These are phyloP conservation scores for Etheostoma cragini DNA, from an alignment of 2,113 vertebrate species.

Conservation along the genomic window DNA sequence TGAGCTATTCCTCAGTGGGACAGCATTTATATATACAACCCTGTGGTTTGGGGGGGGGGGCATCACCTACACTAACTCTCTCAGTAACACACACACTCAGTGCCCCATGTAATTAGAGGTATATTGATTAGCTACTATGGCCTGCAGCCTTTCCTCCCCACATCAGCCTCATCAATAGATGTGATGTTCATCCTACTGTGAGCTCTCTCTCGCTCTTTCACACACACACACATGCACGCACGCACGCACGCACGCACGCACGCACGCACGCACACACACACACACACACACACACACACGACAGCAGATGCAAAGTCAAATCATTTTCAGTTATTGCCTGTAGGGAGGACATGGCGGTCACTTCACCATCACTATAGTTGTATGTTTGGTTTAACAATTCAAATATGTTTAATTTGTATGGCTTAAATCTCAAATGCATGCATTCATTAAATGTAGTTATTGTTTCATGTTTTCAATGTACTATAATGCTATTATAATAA, in stretches of 20 bases:
- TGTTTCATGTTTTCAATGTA: background rate
- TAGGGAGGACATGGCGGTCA: conserved; percentile 66
- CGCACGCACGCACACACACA: conserved; percentile 24
- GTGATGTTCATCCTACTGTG: conserved; percentile 79
- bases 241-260: conserved; percentile 5
- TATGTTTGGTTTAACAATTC: background rate
- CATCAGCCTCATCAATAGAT: conserved; percentile 85
- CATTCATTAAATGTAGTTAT: background rate
- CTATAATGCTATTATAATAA: background rate
- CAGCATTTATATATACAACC: conserved; percentile 80
- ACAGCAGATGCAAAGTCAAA: conserved; percentile 50
- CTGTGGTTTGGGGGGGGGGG: conserved; percentile 56
- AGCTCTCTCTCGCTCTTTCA: background rate
- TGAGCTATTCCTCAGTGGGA: conserved; percentile 52
- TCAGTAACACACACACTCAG: conserved; percentile 48
- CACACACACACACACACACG: conserved; percentile 7
- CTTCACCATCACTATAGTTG: conserved; percentile 20
- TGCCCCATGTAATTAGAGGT: conserved; percentile 78
- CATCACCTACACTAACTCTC: conserved; percentile 16
- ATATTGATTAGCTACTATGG: conserved; percentile 81
- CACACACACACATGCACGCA: conserved; percentile 18
- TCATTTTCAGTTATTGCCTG: conserved; percentile 62
- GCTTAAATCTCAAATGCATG: background rate
- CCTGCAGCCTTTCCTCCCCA: conserved; percentile 83
- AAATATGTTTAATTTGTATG: conserved; percentile 5